Evolutionary conservation across 1,140 invertebrate species (phyloP).

Genomic region (Amyelois transitella): DNA sequence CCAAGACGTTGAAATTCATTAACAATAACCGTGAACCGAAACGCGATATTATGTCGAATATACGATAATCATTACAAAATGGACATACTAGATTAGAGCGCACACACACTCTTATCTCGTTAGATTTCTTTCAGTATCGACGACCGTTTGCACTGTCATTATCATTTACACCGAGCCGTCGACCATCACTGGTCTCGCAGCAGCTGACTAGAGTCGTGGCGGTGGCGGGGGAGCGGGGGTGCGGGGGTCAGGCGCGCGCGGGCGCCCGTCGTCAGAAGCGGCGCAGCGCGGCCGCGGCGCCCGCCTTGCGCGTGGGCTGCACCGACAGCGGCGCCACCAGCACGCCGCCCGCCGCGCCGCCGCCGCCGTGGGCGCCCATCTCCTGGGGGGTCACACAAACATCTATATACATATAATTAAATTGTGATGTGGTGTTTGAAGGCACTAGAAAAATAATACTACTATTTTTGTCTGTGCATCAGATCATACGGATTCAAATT

Average conservation of each 20-base stretch:
- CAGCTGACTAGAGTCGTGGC: background rate
- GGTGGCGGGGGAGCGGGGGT: background rate
- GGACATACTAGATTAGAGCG: too few species aligned
- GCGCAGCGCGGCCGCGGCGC: constrained; percentile 49
- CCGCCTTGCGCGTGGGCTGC: constrained; percentile 81
- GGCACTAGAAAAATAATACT: too few species aligned
- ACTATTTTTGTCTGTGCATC: too few species aligned
- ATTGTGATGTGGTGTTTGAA: too few species aligned
- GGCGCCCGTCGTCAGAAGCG: constrained; percentile 61
- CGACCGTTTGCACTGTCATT: too few species aligned
- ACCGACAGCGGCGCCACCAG: constrained; percentile 86
- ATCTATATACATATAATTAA: too few species aligned
- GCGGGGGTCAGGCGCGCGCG: constrained; percentile 19
- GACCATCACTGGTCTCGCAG: too few species aligned
- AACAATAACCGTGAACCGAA: background rate
- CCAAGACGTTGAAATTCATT: background rate
- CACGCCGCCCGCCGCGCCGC: constrained; percentile 76
- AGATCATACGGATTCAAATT: too few species aligned
- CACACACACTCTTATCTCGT: too few species aligned
- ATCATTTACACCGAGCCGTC: too few species aligned
- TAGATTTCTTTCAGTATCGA: too few species aligned
- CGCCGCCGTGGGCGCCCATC: constrained; percentile 71
- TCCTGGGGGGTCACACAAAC: too few species aligned
- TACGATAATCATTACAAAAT: background rate
- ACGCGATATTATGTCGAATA: background rate